These are phyloP conservation scores for Crossocerus cetratus DNA, from an alignment of 2,888 invertebrate genomes.

Conservation along the genomic window DNA sequence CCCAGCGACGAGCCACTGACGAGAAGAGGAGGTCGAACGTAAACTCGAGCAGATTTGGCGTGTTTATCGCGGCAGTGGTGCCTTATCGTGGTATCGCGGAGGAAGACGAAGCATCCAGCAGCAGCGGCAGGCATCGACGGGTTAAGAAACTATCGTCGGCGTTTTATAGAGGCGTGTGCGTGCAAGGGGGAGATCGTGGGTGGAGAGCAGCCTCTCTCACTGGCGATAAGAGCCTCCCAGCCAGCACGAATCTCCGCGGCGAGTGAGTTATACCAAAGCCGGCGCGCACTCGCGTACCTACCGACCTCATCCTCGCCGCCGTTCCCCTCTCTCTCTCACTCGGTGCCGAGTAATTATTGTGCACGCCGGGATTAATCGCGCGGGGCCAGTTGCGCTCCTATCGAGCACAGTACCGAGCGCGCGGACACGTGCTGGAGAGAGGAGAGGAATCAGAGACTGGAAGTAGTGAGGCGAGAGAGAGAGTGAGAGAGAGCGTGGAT, in stretches of 20 bases:
- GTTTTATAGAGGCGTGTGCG: neutral
- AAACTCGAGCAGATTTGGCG: neutral
- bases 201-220: conserved; percentile 42
- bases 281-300: conserved; percentile 15
- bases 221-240: conserved; percentile 43
- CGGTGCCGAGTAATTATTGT: conserved; percentile 51
- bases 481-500: conserved; percentile 30
- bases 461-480: neutral
- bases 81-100: neutral
- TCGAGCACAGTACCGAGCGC: neutral
- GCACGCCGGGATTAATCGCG: conserved; percentile 44
- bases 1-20: neutral
- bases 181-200: conserved; percentile 37
- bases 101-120: neutral
- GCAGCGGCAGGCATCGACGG: conserved; percentile 12
- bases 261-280: conserved; percentile 45
- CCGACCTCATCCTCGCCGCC: too few species aligned
- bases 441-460: conserved; percentile 2
- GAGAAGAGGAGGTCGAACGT: neutral
- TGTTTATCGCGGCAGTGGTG: neutral
- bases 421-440: neutral
- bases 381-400: too few species aligned
- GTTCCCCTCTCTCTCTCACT: too few species aligned
- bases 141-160: neutral
- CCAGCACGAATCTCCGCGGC: conserved; percentile 30